A percentile compares a stretch with the other conserved stretches of the same genome.
These are phyloP conservation scores for Brachypterus glaber DNA, from an alignment of 2,888 invertebrate genomes.

Conservation along the genomic window DNA sequence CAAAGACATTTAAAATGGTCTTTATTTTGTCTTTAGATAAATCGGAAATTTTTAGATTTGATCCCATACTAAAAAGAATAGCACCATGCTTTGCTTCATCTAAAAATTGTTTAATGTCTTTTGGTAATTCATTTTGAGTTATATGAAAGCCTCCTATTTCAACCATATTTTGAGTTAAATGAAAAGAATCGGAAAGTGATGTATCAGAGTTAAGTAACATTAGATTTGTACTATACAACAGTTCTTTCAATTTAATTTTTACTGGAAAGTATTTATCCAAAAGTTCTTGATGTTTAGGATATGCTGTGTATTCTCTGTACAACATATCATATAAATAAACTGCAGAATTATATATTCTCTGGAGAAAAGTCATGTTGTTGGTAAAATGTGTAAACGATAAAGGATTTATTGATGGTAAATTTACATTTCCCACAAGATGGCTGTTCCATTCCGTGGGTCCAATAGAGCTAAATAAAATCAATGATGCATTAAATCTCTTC, in stretches of 20 bases:
- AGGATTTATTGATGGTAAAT: slow-evolving; percentile 43
- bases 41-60: slow-evolving; percentile 32
- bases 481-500: slow-evolving; percentile 31
- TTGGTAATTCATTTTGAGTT: slow-evolving; percentile 15
- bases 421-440: slow-evolving; percentile 41
- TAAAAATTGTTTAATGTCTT: slow-evolving; percentile 34
- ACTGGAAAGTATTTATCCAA: slow-evolving; percentile 30
- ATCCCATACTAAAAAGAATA: slow-evolving; percentile 40
- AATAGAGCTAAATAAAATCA: slow-evolving; percentile 36
- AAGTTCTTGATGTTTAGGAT: slow-evolving; percentile 26
- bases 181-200: slow-evolving; percentile 41
- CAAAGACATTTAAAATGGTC: slow-evolving; percentile 33
- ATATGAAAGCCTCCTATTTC: slow-evolving; percentile 49
- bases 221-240: slow-evolving; percentile 27
- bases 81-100: slow-evolving; percentile 35
- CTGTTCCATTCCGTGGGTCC: slow-evolving; percentile 40
- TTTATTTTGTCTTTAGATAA: slow-evolving; percentile 29
- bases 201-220: slow-evolving; percentile 40
- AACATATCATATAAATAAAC: slow-evolving; percentile 28
- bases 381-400: slow-evolving; percentile 38
- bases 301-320: slow-evolving; percentile 21
- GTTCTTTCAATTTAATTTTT: slow-evolving; percentile 24
- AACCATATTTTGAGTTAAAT: slow-evolving; percentile 45
- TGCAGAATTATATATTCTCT: slow-evolving; percentile 44
- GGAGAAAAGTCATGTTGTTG: slow-evolving; percentile 43